A percentile compares a stretch with the other conserved stretches of the same genome.
phyloP scores from a whole-genome alignment of 2,797 vertebrate genomes.

The Gila robusta region DNA sequence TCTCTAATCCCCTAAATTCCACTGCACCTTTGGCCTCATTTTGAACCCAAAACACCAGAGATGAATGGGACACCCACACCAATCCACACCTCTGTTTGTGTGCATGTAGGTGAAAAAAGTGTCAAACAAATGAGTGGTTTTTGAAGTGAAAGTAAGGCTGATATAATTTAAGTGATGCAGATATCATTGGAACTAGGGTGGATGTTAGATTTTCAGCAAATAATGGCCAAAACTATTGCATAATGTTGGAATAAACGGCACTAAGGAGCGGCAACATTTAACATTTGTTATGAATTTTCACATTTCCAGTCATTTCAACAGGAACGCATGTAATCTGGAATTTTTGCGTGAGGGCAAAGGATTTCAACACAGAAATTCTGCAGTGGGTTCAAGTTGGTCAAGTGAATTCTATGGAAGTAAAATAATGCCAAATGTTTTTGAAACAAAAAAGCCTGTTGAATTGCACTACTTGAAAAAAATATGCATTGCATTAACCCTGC shows the following conservation, averaged over 20 bases:
- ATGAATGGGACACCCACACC: slow-evolving; percentile 23
- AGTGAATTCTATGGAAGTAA: too few species aligned
- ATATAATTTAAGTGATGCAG: background rate
- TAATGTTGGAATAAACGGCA: background rate
- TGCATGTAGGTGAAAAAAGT: slow-evolving; percentile 23
- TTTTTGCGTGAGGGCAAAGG: background rate
- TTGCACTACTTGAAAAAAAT: too few species aligned
- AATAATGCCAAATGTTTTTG: too few species aligned
- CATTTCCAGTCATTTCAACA: background rate
- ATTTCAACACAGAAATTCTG: background rate
- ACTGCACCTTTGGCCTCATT: slow-evolving; percentile 25
- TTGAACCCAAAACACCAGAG: slow-evolving; percentile 39
- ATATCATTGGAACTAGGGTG: background rate
- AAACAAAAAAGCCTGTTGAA: too few species aligned
- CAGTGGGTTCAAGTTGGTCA: background rate
- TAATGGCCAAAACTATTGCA: background rate
- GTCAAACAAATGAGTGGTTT: slow-evolving; percentile 10
- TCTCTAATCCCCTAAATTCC: slow-evolving; percentile 36
- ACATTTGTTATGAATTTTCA: background rate
- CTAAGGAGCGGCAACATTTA: too few species aligned
- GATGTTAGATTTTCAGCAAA: background rate
- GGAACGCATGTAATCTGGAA: background rate
- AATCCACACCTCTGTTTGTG: slow-evolving; percentile 23
- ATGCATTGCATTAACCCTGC: too few species aligned
- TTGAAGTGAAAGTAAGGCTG: background rate